Evolutionary conservation across 2,797 vertebrate species (phyloP), one percentile per base, ranked within the genome.

Genomic region (Gorsachius magnificus): DNA sequence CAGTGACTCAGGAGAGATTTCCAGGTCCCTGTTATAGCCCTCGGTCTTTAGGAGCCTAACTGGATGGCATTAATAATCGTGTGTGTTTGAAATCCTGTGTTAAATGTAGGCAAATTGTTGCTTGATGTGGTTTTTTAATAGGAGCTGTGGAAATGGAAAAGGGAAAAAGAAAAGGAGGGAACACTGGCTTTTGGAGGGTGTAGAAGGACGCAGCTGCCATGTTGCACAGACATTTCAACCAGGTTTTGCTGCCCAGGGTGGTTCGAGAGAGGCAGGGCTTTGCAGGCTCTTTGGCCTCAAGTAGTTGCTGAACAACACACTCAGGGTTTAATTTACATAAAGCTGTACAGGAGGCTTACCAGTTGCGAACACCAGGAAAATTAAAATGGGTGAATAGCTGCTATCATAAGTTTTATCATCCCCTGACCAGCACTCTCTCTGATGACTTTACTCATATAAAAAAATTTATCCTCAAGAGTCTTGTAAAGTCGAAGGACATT

Each of bases 361-460:
- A 13, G 33, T 14, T 83, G 33, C 5, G 0, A 90, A 48, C 19
- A 88, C 7, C 11, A 54, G 43, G 22, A 57, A 88, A 90, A 82
- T 53, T 53, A 66, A 82, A 92, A 61, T 43, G 53, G 35, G 29
- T 18, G 20, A 78, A 63, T 72, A 85, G 28, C n/a, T 91, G 46
- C 77, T 85, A 8, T 16, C 13, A 0, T 24, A 84, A 70, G 14
- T 87, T 95, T 94, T 93, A 80, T 76, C 43, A 76, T 83, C 21
- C 51, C 24, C 56, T 89, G 74, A 90, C 80, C 77, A 83, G 16
- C 74, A 70, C 8, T 85, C 45, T 92, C 81, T 66, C 81, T 92
- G 89, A 83, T 71, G 70, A 90, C 79, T 96, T 96, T 57, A 83
- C 72, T 92, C 79, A 36, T 26, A 90, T 41, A 54, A 85, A 75